Evolutionary conservation across 2,888 invertebrate species (phyloP).

Genomic region (Lordiphosa andalusiaca): DNA sequence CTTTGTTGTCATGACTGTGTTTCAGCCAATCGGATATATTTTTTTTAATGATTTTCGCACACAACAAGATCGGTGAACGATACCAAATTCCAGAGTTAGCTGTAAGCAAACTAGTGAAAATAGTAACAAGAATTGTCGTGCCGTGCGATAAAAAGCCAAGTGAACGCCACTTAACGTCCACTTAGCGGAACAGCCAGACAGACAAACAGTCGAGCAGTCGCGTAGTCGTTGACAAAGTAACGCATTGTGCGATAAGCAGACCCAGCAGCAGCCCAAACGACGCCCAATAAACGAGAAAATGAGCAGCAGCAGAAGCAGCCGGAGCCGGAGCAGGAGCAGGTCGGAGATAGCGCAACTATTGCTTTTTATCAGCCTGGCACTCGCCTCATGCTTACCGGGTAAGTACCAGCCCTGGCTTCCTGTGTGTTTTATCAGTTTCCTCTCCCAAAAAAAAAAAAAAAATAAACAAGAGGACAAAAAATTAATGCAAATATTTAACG

Average conservation of each 20-base stretch:
- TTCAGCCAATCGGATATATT: constrained; percentile 32
- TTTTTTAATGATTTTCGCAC: constrained; percentile 2
- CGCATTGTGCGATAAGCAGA: constrained; percentile 29
- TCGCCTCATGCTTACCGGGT: constrained; percentile 68
- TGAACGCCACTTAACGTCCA: constrained; percentile 52
- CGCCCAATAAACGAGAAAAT: constrained; percentile 52
- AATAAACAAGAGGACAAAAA: constrained; percentile 25
- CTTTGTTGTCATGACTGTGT: constrained; percentile 35
- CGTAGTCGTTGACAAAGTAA: constrained; percentile 41
- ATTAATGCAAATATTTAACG: constrained; percentile 73
- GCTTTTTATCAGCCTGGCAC: constrained; percentile 72
- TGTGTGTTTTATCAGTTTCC: constrained; percentile 12
- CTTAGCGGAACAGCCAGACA: constrained; percentile 19
- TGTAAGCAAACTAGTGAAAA: constrained; percentile 21
- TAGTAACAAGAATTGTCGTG: constrained; percentile 34
- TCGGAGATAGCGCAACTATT: constrained; percentile 60
- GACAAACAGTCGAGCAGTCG: constrained; percentile 24
- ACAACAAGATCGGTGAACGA: constrained; percentile 5
- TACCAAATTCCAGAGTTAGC: constrained; percentile 2
- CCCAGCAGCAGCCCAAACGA: constrained; percentile 21
- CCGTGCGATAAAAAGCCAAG: constrained; percentile 52
- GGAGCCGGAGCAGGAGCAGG: constrained; percentile 34
- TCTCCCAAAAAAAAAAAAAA: neutral
- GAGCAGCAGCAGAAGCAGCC: constrained; percentile 37
- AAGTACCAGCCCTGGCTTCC: constrained; percentile 55